Base-by-base conservation (phyloP, 2,888 invertebrate genomes). In the Dasysyrphus tricinctus region DNA sequence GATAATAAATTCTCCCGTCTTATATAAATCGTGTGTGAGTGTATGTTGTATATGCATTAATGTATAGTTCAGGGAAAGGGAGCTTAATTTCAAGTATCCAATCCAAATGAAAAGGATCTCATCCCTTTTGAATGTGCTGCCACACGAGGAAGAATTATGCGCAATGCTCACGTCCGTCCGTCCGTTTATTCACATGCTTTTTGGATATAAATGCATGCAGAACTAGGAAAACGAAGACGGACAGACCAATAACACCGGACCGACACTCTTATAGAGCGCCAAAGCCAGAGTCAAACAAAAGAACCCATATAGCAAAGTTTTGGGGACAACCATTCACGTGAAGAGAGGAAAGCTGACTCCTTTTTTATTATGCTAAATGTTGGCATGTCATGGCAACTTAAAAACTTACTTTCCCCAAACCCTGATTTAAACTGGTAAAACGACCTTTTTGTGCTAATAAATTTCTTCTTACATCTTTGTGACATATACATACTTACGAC, bases 391-490 rank as follows among this genome's bases (percentile, higher is more conserved):
- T 86, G 78, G 86, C 70, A 82, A 86, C 86, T 81, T 78, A 65
- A 79, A 78, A 86, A 86, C 81, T 72, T 72, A 47, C 72, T 37
- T 63, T 44, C 72, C 72, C 70, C 49, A 67, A 74, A 82, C 82
- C 85, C 70, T 19, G 6, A 54, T 19, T 39, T 32, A 61, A 14
- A 70, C 34, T 44, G n/a, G 14, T 44, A 39, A 56, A 78, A 65
- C 78, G 81, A 81, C 82, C 86, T 81, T 86, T 67, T 78, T 86
- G 75, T 82, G 86, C 63, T 86, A 75, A 78, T 86, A 86, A 86
- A 81, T 86, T 73, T 86, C 70, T n/a, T 32, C 65, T 12, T 63
- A 57, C 61, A 69, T 73, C 56, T 47, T 69, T 75, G 47, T 39
- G 57, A 69, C 61, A 56, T 34, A 19, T 9, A 32, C 5, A 32